Conservation (phyloP, 2,888 invertebrate species). For the Nipponacmea schrenckii region DNA sequence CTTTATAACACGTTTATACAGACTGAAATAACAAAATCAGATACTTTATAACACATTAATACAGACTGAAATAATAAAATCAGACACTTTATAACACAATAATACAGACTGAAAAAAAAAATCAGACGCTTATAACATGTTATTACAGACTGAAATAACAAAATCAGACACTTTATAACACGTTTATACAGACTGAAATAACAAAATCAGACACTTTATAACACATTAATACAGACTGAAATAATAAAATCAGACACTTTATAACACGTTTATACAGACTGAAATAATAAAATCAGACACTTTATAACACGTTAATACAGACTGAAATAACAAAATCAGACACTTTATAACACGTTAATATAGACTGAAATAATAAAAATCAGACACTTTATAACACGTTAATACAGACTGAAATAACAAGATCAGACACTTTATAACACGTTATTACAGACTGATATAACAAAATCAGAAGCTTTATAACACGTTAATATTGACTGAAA, state of each 20-base stretch:
- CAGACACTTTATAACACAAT: background rate
- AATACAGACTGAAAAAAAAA: background rate
- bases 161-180: no score
- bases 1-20: no score
- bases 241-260: background rate
- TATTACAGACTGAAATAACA: no score
- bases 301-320: background rate
- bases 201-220: background rate
- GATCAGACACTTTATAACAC: background rate
- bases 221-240: background rate
- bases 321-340: background rate
- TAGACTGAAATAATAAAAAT: background rate
- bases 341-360: background rate
- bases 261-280: background rate
- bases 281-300: background rate
- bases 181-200: no score
- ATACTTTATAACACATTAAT: background rate
- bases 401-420: background rate
- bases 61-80: background rate
- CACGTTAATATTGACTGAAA: no score
- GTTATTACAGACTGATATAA: background rate
- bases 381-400: background rate
- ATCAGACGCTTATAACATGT: no score
- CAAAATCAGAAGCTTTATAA: no score
- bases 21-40: no score